A percentile compares a stretch with the other conserved stretches of the same genome.
These are phyloP conservation scores for Onychostoma macrolepis DNA, from an alignment of 2,113 vertebrate genomes.

Conservation along the genomic window DNA sequence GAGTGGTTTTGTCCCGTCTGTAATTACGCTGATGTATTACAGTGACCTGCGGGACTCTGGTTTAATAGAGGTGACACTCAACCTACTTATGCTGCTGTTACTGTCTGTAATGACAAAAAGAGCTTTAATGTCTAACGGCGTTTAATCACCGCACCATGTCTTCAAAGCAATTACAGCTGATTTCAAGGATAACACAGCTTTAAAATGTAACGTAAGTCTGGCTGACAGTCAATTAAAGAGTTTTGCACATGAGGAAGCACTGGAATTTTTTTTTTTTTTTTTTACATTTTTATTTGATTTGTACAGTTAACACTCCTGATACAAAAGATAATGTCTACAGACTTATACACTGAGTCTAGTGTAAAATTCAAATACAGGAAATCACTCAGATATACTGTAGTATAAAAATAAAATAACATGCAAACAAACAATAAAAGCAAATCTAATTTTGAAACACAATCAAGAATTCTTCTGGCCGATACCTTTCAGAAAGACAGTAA, in stretches of 20 bases:
- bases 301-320: not conserved
- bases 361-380: not conserved
- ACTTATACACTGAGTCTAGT: not conserved
- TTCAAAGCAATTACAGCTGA: not conserved
- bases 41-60: slow-evolving; percentile 1
- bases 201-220: not conserved
- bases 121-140: not conserved
- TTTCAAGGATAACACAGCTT: not conserved
- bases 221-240: not conserved
- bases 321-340: not conserved
- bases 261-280: not conserved
- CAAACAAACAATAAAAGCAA: not conserved
- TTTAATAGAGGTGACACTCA: slow-evolving; percentile 37
- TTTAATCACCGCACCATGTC: not conserved
- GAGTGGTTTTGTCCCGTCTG: not conserved
- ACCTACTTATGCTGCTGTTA: slow-evolving; percentile 38
- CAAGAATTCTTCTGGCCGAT: not conserved
- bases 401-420: slow-evolving; percentile 5
- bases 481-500: not conserved
- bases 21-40: slow-evolving; percentile 19
- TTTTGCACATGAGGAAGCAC: not conserved
- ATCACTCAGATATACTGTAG: not conserved
- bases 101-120: slow-evolving; percentile 3
- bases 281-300: not conserved
- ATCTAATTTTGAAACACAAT: too few relatives aligned